Evolutionary conservation across 2,888 invertebrate genomes (phyloP).

Genomic region (Phyllotreta striolata): DNA sequence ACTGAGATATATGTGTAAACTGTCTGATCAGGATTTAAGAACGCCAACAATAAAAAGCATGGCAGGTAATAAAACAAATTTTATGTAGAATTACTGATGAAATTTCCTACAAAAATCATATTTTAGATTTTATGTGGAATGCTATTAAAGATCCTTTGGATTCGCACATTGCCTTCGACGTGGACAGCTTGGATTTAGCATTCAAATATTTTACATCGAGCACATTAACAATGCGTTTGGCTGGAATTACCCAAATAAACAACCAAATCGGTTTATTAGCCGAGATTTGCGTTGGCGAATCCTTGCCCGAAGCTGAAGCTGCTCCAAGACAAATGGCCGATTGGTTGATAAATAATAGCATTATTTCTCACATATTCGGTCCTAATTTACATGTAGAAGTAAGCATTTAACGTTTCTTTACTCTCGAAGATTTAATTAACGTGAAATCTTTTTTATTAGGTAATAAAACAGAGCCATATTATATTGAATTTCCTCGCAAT

Average conservation of each 20-base stretch:
- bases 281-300: constrained; percentile 89
- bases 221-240: constrained; percentile 90
- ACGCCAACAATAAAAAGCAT: constrained; percentile 89
- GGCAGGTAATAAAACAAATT: constrained; percentile 73
- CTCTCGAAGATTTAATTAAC: constrained; percentile 15
- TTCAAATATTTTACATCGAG: constrained; percentile 96
- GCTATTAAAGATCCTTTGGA: constrained; percentile 92
- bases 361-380: constrained; percentile 95
- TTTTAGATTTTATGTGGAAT: constrained; percentile 91
- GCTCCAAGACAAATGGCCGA: constrained; percentile 85
- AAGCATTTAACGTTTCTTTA: constrained; percentile 35
- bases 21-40: constrained; percentile 90
- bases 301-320: constrained; percentile 83
- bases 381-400: constrained; percentile 96
- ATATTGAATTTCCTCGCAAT: constrained; percentile 92
- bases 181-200: constrained; percentile 89
- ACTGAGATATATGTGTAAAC: constrained; percentile 90
- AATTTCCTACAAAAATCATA: neutral
- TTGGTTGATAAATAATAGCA: constrained; percentile 89
- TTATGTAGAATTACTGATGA: neutral
- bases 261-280: constrained; percentile 91
- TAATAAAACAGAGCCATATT: constrained; percentile 94
- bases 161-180: constrained; percentile 84
- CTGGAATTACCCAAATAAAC: constrained; percentile 94
- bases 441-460: constrained; percentile 61